Percentiles rank a stretch among this genome's conserved stretches.
Conservation (phyloP, 2,888 invertebrate species). For the Diaperis boleti region DNA sequence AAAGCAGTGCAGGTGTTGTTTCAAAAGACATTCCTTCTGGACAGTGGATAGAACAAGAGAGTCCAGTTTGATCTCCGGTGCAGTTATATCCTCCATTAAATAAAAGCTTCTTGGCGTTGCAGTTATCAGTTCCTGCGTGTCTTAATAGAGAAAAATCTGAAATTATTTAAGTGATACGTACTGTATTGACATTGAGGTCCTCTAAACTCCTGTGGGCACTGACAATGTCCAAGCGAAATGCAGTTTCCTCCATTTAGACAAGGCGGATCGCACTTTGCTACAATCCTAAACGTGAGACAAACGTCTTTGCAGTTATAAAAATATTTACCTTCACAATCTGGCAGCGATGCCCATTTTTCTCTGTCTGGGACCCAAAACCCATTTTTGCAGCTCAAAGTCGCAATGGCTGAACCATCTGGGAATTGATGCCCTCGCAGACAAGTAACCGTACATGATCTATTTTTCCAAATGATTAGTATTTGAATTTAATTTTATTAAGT, state of each 20-base stretch:
- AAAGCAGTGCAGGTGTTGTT: conserved; percentile 71
- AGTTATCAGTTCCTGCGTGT: conserved; percentile 70
- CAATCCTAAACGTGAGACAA: neutral
- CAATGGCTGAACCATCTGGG: conserved; percentile 77
- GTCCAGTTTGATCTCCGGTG: conserved; percentile 71
- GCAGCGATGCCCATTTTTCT: conserved; percentile 73
- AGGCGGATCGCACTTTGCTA: conserved; percentile 76
- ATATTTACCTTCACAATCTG: conserved; percentile 76
- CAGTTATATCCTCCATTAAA: conserved; percentile 86
- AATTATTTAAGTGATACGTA: conserved; percentile 50
- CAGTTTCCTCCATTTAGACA: conserved; percentile 89
- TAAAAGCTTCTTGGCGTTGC: conserved; percentile 73
- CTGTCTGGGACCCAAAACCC: conserved; percentile 79
- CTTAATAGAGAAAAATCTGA: neutral
- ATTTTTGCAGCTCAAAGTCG: conserved; percentile 77
- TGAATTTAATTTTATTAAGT: conserved; percentile 41
- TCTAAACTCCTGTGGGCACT: conserved; percentile 78
- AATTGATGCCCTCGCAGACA: conserved; percentile 78
- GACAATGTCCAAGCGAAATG: conserved; percentile 80
- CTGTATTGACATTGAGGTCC: conserved; percentile 81
- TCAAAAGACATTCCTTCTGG: conserved; percentile 75
- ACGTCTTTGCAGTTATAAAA: neutral
- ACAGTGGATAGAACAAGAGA: conserved; percentile 77
- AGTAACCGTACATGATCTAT: conserved; percentile 75
- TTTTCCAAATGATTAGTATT: neutral